Conservation (phyloP, 2,113 vertebrate genomes). For the Cariama cristata region DNA sequence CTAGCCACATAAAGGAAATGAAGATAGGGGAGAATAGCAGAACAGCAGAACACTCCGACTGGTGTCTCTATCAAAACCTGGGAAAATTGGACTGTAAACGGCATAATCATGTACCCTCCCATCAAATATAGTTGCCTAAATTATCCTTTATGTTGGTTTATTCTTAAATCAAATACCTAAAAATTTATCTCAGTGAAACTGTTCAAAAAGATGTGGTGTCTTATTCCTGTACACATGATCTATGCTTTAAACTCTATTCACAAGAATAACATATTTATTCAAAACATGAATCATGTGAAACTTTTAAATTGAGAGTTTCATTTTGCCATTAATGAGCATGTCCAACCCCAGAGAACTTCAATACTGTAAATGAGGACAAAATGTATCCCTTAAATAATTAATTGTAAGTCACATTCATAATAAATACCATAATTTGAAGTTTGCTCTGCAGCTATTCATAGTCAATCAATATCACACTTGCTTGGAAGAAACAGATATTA, state of each 20-base stretch:
- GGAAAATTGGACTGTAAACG: not conserved
- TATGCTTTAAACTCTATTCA: not conserved
- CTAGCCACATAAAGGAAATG: not conserved
- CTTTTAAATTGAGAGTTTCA: not conserved
- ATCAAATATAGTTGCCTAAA: not conserved
- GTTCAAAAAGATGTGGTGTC: not conserved
- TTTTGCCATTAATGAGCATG: constrained; percentile 20
- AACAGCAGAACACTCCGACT: not conserved
- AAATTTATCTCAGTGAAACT: not conserved
- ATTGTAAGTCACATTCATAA: constrained; percentile 31
- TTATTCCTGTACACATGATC: not conserved
- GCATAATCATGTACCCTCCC: not conserved
- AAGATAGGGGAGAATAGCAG: not conserved
- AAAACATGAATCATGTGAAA: not conserved
- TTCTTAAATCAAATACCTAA: not conserved
- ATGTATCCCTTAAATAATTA: constrained; percentile 37
- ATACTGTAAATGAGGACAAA: constrained; percentile 24
- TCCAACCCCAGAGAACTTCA: constrained; percentile 3
- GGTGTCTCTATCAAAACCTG: not conserved
- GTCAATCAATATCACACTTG: constrained; percentile 21
- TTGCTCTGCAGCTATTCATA: constrained; percentile 30
- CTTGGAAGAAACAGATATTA: not conserved
- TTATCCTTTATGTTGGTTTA: not conserved
- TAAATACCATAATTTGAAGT: constrained; percentile 49
- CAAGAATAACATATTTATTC: not conserved